These are phyloP conservation scores for Epinephelus coioides DNA, from an alignment of 2,797 vertebrate species.

Conservation along the genomic window DNA sequence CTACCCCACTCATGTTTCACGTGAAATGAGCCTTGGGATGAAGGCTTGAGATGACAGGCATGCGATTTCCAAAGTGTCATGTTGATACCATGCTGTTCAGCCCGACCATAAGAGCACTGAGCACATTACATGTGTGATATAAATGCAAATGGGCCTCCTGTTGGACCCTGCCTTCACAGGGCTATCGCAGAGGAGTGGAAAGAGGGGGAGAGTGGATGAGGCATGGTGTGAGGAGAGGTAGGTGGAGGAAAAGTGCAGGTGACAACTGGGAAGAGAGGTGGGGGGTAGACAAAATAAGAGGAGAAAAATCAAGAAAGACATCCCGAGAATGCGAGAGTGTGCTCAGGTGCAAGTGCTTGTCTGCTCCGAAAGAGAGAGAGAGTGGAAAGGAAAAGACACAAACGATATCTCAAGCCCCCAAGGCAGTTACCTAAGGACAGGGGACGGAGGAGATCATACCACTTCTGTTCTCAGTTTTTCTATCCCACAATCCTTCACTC, in stretches of 20 bases:
- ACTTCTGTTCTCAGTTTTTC: constrained; percentile 15
- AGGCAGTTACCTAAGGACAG: constrained; percentile 35
- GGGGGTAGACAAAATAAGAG: constrained; percentile 32
- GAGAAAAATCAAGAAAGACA: constrained; percentile 74
- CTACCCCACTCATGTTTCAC: constrained; percentile 48
- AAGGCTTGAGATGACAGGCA: constrained; percentile 68
- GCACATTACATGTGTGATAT: constrained; percentile 78
- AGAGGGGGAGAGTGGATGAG: background rate
- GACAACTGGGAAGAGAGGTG: constrained; percentile 55
- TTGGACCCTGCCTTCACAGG: constrained; percentile 54
- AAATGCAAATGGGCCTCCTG: constrained; percentile 82
- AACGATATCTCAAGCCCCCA: constrained; percentile 20
- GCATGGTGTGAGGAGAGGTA: constrained; percentile 30
- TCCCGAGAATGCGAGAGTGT: constrained; percentile 47
- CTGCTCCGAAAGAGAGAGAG: constrained; percentile 25
- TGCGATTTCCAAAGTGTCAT: constrained; percentile 71
- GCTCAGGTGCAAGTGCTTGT: constrained; percentile 58
- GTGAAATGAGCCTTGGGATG: constrained; percentile 76
- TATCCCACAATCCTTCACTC: constrained; percentile 42
- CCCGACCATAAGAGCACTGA: constrained; percentile 52
- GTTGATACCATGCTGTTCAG: constrained; percentile 67
- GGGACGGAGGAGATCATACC: constrained; percentile 29
- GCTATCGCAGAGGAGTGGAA: background rate
- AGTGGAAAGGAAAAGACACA: constrained; percentile 30
- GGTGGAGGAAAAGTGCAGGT: constrained; percentile 49